Conservation (phyloP, 2,113 vertebrate genomes). For the Polypterus bichir region DNA sequence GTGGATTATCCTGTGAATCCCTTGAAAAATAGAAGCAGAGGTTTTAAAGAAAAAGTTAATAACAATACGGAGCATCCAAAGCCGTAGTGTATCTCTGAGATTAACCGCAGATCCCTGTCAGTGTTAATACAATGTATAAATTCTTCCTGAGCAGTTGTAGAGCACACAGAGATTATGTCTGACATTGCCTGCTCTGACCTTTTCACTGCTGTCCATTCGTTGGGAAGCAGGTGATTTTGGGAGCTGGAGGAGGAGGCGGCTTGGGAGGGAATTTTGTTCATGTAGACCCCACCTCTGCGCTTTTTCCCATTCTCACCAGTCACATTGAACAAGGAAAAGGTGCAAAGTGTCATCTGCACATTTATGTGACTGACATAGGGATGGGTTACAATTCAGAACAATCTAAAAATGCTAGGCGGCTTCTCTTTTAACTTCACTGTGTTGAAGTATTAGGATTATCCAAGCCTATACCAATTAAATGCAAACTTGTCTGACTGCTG, state of each 20-base stretch:
- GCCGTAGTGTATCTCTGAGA: conserved; percentile 3
- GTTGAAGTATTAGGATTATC: too few species aligned
- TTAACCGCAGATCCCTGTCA: conserved; percentile 24
- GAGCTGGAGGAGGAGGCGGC: conserved; percentile 1
- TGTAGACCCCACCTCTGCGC: too few species aligned
- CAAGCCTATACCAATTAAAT: too few species aligned
- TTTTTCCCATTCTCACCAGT: too few species aligned
- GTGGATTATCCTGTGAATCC: conserved; percentile 22
- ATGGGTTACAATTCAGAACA: too few species aligned
- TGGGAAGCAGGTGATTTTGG: conserved; percentile 34
- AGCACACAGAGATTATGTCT: conserved; percentile 39
- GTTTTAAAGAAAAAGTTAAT: conserved; percentile 12
- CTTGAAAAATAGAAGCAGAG: conserved; percentile 15
- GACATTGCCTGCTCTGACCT: conserved; percentile 49
- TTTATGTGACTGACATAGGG: too few species aligned
- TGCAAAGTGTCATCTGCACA: too few species aligned
- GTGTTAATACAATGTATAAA: conserved; percentile 27
- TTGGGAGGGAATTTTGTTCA: too few species aligned
- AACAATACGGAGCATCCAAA: conserved; percentile 3
- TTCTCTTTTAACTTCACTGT: too few species aligned
- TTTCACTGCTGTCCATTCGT: conserved; percentile 38
- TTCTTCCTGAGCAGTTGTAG: conserved; percentile 28
- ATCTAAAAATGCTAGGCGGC: too few species aligned
- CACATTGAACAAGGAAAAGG: too few species aligned
- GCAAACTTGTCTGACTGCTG: too few species aligned